These are phyloP conservation scores for Heliconius himera DNA, from an alignment of 1,140 invertebrate genomes.

Conservation along the genomic window DNA sequence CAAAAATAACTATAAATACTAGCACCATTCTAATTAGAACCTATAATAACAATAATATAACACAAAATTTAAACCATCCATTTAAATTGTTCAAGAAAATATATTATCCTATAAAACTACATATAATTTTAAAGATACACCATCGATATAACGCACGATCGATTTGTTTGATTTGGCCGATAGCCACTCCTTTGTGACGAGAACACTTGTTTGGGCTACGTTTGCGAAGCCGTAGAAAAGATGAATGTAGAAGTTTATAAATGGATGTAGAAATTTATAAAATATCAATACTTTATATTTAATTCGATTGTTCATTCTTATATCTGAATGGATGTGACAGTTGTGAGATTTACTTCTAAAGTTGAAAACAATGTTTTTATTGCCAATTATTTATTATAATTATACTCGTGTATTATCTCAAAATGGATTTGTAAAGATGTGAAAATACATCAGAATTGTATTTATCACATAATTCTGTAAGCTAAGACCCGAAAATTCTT, in stretches of 20 bases:
- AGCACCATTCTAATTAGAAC: no score
- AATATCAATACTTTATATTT: background rate
- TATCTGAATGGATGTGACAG: no score
- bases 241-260: background rate
- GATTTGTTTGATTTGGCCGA: slow-evolving; percentile 29
- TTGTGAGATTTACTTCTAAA: no score
- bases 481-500: no score
- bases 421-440: no score
- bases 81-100: background rate
- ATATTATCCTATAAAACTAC: background rate
- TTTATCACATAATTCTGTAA: no score
- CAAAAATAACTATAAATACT: no score
- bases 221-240: slow-evolving; percentile 10
- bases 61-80: background rate
- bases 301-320: background rate
- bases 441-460: no score
- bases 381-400: no score
- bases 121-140: slow-evolving; percentile 4
- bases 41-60: background rate
- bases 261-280: background rate
- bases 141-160: slow-evolving; percentile 21
- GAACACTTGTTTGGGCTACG: slow-evolving; percentile 15
- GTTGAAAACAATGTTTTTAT: no score
- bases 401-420: no score
- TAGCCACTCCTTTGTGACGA: slow-evolving; percentile 26